Evolutionary conservation across 2,113 vertebrate species (phyloP).

Genomic region (Pitta sordida): DNA sequence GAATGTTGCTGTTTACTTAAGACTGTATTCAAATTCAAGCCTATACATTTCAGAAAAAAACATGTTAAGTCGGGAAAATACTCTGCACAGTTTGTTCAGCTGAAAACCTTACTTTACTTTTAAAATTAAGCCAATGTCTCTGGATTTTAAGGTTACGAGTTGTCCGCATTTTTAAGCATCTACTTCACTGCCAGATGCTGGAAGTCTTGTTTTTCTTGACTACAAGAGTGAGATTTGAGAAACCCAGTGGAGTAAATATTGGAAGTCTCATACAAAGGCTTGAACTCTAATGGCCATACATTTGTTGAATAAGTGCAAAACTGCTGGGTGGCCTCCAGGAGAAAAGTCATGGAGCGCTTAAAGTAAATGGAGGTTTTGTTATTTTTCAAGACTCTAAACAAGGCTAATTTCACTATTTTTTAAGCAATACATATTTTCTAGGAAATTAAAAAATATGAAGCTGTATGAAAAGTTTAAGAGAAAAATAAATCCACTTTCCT

Average conservation of each 20-base stretch:
- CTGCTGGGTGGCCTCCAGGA: not conserved
- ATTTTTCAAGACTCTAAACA: not conserved
- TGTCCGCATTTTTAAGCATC: not conserved
- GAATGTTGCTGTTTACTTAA: not conserved
- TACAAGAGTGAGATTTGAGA: not conserved
- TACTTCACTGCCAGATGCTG: not conserved
- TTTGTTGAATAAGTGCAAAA: not conserved
- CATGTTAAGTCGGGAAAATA: not conserved
- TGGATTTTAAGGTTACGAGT: not conserved
- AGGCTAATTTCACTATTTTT: not conserved
- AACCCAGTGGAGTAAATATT: not conserved
- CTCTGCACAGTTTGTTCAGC: not conserved
- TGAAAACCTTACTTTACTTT: not conserved
- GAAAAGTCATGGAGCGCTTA: not conserved
- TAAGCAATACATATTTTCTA: not conserved
- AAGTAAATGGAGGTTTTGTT: not conserved
- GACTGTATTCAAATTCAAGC: not conserved
- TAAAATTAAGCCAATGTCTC: not conserved
- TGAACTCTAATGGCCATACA: not conserved
- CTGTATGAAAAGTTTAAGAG: not conserved
- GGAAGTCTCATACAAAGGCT: not conserved
- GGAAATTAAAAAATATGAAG: not conserved
- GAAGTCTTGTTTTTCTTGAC: not conserved
- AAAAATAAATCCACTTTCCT: not conserved
- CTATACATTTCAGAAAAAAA: not conserved